Evolutionary conservation across 2,113 vertebrate genomes (phyloP), one percentile per base, ranked within the genome.

Genomic region (Python bivittatus): DNA sequence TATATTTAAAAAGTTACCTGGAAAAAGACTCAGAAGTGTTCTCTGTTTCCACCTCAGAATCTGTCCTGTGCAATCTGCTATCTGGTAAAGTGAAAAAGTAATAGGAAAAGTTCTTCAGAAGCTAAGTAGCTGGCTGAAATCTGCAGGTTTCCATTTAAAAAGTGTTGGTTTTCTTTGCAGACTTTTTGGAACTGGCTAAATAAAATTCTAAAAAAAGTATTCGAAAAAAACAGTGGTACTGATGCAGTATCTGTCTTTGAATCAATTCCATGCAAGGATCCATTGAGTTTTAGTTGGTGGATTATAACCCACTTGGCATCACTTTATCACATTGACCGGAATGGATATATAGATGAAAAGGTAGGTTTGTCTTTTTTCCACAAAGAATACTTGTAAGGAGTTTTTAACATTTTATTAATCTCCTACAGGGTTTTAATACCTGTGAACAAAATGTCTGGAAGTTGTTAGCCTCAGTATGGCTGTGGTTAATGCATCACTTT

Each of bases 211-310:
- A 98, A 96, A 88, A 97, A 88, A 58, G 72, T 97, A 27, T 95
- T 97, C 96, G 97, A 97, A 93, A 96, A 15, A 44, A 90, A 94
- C 23, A 95, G 83, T 94, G 91, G 89, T 90, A 93, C 27, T 91
- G 96, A 97, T 96, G 88, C 22, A 60, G 15, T 25, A 2, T 88
- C 94, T 93, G 44, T 87, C 12, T 96, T 95, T 94, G 33, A 95
- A 57, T 54, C 91, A 89, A 87, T 96, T n/a, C 98, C 97, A 52
- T 98, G 98, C 94, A 99, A 98, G 95, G 99, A 99, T 93, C 96
- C 98, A 1, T 15, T 98, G 91, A 98, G 99, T 83, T 99, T 99
- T 96, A 98, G 98, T 54, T 99, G 99, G 99, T 99, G 99, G 99
- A 94, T 99, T 96, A 91, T 98, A 93, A 98, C 98, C 94, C 99